Conservation (phyloP, 2,797 vertebrate genomes). For the Loris lydekkerianus region DNA sequence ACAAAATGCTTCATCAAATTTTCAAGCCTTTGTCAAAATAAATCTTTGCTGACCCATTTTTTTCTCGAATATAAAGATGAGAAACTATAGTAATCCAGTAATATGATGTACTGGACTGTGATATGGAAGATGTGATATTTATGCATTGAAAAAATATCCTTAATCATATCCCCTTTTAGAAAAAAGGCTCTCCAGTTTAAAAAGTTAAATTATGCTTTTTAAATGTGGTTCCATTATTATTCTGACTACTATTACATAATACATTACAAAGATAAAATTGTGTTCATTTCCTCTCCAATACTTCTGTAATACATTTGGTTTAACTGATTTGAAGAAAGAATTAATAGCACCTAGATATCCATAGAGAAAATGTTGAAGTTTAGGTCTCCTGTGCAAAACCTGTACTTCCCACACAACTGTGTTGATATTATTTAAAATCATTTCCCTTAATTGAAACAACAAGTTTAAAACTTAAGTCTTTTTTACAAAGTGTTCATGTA, state of each 20-base stretch:
- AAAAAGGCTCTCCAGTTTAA: slow-evolving; percentile 22
- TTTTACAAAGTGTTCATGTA: slow-evolving; percentile 39
- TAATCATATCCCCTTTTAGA: slow-evolving; percentile 19
- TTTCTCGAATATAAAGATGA: not conserved
- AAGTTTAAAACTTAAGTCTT: slow-evolving; percentile 66
- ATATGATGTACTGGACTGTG: not conserved
- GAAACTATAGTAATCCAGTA: not conserved
- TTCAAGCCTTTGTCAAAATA: slow-evolving; percentile 58
- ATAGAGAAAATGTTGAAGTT: slow-evolving; percentile 18
- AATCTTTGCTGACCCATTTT: not conserved
- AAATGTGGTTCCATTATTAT: not conserved
- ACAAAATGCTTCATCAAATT: not conserved
- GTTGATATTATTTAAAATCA: slow-evolving; percentile 23
- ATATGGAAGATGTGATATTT: not conserved
- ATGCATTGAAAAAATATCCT: not conserved
- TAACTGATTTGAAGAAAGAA: slow-evolving; percentile 49
- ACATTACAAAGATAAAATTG: slow-evolving; percentile 8
- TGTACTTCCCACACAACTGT: not conserved
- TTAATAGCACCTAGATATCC: not conserved
- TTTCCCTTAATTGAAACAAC: slow-evolving; percentile 41
- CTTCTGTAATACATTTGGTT: slow-evolving; percentile 47
- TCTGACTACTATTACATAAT: slow-evolving; percentile 38
- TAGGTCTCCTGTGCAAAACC: slow-evolving; percentile 7
- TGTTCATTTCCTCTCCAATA: slow-evolving; percentile 19
- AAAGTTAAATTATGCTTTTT: slow-evolving; percentile 38